A percentile compares a stretch with the other conserved stretches of the same genome.
These are phyloP conservation scores for Leptogaster cylindrica DNA, from an alignment of 2,888 invertebrate species.

Conservation along the genomic window DNA sequence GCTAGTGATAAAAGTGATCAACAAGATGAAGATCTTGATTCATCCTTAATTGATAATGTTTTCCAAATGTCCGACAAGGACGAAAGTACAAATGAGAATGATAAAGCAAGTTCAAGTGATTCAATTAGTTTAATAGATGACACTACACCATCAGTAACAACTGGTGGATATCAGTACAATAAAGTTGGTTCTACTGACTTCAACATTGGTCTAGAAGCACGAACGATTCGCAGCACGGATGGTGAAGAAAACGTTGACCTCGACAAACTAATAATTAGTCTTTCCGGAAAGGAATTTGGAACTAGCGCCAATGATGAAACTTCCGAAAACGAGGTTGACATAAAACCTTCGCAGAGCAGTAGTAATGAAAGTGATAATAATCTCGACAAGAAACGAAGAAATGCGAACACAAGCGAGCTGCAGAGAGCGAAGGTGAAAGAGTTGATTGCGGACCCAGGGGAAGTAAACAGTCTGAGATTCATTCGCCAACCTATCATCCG, in stretches of 20 bases:
- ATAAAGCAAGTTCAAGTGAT: background rate
- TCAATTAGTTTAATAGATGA: background rate
- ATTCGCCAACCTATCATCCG: no score
- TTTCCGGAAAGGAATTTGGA: conserved; percentile 11
- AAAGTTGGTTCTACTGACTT: background rate
- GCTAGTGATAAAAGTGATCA: background rate
- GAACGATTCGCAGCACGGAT: background rate
- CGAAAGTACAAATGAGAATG: background rate
- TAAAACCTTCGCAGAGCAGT: conserved; percentile 6
- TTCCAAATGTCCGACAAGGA: background rate
- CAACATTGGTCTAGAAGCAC: background rate
- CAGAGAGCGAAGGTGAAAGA: no score
- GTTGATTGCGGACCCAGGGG: no score
- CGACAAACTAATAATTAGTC: background rate
- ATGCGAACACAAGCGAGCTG: no score
- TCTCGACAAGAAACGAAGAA: background rate
- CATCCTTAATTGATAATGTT: background rate
- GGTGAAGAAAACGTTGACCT: background rate
- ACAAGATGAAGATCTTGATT: background rate
- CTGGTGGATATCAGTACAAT: conserved; percentile 7
- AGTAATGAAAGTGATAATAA: background rate
- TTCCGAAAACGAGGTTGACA: conserved; percentile 5
- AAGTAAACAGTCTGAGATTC: no score
- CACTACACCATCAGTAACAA: background rate
- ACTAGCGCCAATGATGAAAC: background rate